Evolutionary conservation across 1,140 invertebrate species (phyloP).

Genomic region (Trichoplusia ni): DNA sequence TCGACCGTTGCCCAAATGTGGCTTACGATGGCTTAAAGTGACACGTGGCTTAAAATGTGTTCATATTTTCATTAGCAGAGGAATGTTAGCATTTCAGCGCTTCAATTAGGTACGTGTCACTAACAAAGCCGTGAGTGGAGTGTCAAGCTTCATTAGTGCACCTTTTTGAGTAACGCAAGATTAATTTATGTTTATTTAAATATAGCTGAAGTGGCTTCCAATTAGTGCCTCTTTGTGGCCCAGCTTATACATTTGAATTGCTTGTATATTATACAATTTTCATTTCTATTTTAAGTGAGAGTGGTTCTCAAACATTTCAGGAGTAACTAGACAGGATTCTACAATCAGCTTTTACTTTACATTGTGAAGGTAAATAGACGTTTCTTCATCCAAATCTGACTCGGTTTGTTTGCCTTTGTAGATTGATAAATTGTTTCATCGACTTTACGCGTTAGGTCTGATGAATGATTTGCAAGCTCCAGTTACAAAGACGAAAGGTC

Average conservation of each 20-base stretch:
- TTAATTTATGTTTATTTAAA: constrained; percentile 4
- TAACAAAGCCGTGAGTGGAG: neutral
- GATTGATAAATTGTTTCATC: constrained; percentile 15
- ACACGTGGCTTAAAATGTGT: too few relatives aligned
- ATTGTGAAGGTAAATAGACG: neutral
- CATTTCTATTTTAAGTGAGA: too few relatives aligned
- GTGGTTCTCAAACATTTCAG: too few relatives aligned
- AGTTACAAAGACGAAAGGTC: neutral
- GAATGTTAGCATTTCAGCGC: neutral
- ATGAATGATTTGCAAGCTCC: constrained; percentile 8
- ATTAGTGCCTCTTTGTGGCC: neutral
- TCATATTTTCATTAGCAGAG: too few relatives aligned
- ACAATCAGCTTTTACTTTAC: neutral
- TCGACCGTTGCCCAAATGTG: too few relatives aligned
- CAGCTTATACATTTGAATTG: neutral
- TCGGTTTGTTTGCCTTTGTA: constrained; percentile 2
- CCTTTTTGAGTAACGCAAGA: neutral
- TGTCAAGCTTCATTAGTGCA: constrained; percentile 21
- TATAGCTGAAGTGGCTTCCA: constrained; percentile 6
- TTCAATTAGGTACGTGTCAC: constrained; percentile 7
- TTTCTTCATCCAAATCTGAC: neutral
- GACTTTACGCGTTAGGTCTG: neutral
- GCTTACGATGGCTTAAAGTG: too few relatives aligned
- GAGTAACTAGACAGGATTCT: too few relatives aligned
- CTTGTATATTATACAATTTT: too few relatives aligned